phyloP scores from a whole-genome alignment of 2,888 invertebrate genomes.

The Drosophila prostipennis region DNA sequence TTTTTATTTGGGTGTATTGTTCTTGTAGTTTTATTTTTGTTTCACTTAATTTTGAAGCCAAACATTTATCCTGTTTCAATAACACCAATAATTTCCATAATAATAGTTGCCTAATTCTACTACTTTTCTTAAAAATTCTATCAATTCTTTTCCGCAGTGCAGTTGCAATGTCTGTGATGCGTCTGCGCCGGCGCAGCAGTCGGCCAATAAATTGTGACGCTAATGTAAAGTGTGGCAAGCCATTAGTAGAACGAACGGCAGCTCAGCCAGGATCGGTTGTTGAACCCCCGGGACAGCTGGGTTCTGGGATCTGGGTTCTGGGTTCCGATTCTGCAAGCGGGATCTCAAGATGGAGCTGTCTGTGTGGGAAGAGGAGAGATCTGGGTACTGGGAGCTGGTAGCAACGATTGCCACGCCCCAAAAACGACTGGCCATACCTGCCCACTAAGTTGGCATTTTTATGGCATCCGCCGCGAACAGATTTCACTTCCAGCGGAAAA shows the following conservation, averaged over 20 bases:
- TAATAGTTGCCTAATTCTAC: neutral
- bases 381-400: constrained; percentile 23
- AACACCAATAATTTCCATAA: too few relatives aligned
- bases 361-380: constrained; percentile 45
- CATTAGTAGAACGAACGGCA: constrained; percentile 62
- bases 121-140: neutral
- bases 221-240: constrained; percentile 80
- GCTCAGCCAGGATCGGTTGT: constrained; percentile 61
- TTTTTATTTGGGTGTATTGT: too few relatives aligned
- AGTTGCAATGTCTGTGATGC: constrained; percentile 50
- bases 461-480: constrained; percentile 72
- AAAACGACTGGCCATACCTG: constrained; percentile 5
- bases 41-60: too few relatives aligned
- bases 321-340: neutral
- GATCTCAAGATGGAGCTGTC: neutral
- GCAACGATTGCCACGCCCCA: constrained; percentile 18
- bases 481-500: constrained; percentile 80
- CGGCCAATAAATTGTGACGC: constrained; percentile 78
- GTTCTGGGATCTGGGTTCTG: neutral
- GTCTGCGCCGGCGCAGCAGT: constrained; percentile 58
- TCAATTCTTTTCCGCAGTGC: neutral
- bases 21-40: too few relatives aligned
- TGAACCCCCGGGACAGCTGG: constrained; percentile 60
- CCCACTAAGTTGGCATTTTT: constrained; percentile 68
- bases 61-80: too few relatives aligned